A percentile compares a stretch with the other conserved stretches of the same genome.
Conservation (phyloP, 2,113 vertebrate genomes). For the Astur gentilis region DNA sequence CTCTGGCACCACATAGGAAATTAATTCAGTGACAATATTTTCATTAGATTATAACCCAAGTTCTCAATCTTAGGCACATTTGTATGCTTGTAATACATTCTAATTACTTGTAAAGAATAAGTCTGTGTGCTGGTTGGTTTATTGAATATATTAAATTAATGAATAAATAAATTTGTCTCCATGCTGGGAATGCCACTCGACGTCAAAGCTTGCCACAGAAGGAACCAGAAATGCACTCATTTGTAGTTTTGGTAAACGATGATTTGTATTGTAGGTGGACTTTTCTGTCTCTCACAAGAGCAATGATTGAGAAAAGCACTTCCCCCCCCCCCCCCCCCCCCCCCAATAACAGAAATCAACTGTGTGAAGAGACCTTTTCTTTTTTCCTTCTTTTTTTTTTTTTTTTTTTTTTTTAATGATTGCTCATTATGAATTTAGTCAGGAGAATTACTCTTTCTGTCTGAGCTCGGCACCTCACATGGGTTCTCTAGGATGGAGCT, state of each 20-base stretch:
- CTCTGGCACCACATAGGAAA: constrained; percentile 81
- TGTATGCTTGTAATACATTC: constrained; percentile 75
- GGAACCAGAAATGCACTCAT: background rate
- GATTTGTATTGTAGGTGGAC: background rate
- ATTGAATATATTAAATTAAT: constrained; percentile 69
- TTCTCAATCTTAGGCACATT: constrained; percentile 76
- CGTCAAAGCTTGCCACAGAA: background rate
- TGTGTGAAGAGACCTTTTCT: background rate
- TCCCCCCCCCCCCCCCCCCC: rapidly evolving
- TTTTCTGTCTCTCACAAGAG: background rate
- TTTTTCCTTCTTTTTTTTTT: no score
- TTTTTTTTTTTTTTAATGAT: no score
- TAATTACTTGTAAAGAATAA: constrained; percentile 70
- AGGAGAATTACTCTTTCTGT: background rate
- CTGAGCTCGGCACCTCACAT: background rate
- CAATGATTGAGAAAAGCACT: background rate
- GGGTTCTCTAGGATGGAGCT: background rate
- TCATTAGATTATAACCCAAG: constrained; percentile 81
- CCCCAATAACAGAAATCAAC: background rate
- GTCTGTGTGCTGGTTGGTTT: constrained; percentile 67
- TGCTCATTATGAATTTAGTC: background rate
- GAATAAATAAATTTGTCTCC: constrained; percentile 65
- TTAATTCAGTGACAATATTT: constrained; percentile 88
- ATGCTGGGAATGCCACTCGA: background rate
- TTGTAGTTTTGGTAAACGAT: background rate